Percentiles rank a stretch among this genome's conserved stretches.
These are phyloP conservation scores for Mylabris sibirica DNA, from an alignment of 2,888 invertebrate species.

Conservation along the genomic window DNA sequence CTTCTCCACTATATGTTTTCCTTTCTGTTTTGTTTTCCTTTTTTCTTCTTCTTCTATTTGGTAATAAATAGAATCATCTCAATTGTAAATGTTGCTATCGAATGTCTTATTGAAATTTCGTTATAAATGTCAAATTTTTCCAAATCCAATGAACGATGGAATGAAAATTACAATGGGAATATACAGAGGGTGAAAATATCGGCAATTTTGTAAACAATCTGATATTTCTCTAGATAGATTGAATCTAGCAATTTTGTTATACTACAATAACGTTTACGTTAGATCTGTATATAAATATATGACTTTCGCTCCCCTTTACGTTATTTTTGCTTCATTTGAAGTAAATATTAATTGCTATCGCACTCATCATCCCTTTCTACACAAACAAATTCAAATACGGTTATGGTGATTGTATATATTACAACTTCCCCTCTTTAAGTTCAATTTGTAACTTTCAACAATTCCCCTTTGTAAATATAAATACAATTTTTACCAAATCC, in stretches of 20 bases:
- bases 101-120: neutral
- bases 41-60: neutral
- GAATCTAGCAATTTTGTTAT: slow-evolving; percentile 1
- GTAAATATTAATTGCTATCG: slow-evolving; percentile 6
- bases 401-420: neutral
- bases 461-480: neutral
- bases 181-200: slow-evolving; percentile 6
- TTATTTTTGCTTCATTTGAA: neutral
- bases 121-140: neutral
- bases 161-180: neutral
- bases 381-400: slow-evolving; percentile 16
- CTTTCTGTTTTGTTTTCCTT: neutral
- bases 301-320: neutral
- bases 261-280: slow-evolving; percentile 5
- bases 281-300: neutral
- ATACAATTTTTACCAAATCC: neutral
- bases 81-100: neutral
- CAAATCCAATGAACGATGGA: neutral
- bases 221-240: slow-evolving; percentile 13
- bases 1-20: neutral
- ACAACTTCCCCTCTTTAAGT: neutral
- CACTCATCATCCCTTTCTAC: neutral
- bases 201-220: slow-evolving; percentile 8
- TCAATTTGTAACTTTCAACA: neutral
- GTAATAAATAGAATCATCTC: slow-evolving; percentile 8